Evolutionary conservation across 30 jellyfish, hydroid and myxozoan genomes (phyloP), one percentile per base, ranked within the genome.

Genomic region (Haliclystus octoradiatus): DNA sequence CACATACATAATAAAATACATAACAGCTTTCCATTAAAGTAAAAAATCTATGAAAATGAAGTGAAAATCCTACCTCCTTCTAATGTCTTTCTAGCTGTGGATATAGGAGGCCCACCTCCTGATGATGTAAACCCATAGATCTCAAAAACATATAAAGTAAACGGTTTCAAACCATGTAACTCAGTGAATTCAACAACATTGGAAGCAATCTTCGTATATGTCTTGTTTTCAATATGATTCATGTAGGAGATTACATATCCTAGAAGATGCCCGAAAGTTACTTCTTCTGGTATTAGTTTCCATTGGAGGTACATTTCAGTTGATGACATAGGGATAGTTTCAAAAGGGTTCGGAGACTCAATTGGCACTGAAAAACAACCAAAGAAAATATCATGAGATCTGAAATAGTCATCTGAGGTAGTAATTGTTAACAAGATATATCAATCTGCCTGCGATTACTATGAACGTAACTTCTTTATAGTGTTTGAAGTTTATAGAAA

Each of bases 1-100:
- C n/a, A n/a, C n/a, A n/a, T n/a, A n/a, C n/a, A n/a, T n/a, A n/a
- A n/a, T n/a, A n/a, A n/a, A n/a, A n/a, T n/a, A n/a, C n/a, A n/a
- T n/a, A n/a, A n/a, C n/a, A n/a, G n/a, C n/a, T n/a, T n/a, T n/a
- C n/a, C n/a, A n/a, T n/a, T n/a, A n/a, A n/a, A n/a, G n/a, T n/a
- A n/a, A n/a, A n/a, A n/a, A n/a, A n/a, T n/a, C n/a, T n/a, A n/a
- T n/a, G n/a, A n/a, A n/a, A n/a, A n/a, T n/a, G n/a, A n/a, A n/a
- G n/a, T n/a, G n/a, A n/a, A n/a, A n/a, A n/a, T n/a, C 57, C 19
- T 5, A 40, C 94, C 94, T 51, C 80, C 87, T 68, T 81, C 94
- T 25, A 77, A 86, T 34, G 87, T 81, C 68, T 71, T 81, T n/a
- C 53, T 23, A 1, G 27, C 47, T 15, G 57, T 68, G 5, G 78